phyloP scores from a whole-genome alignment of 2,888 invertebrate species.

The Habrosyne pyritoides region DNA sequence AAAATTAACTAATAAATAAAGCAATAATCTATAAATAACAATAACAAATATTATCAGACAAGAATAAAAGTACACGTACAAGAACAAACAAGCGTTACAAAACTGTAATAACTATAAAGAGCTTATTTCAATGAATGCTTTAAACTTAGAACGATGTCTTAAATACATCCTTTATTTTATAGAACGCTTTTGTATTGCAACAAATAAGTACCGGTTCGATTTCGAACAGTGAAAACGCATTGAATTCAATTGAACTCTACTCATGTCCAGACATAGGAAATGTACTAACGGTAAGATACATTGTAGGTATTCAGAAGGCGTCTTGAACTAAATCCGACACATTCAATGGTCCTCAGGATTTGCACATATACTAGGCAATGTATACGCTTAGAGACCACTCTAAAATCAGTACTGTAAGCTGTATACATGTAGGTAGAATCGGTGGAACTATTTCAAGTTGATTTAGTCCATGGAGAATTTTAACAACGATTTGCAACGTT shows the following conservation, averaged over 20 bases:
- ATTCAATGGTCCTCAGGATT: conserved; percentile 1
- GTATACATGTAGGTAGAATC: background rate
- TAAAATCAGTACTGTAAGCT: background rate
- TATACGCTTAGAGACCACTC: background rate
- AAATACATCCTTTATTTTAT: too few relatives aligned
- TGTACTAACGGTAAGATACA: conserved; percentile 17
- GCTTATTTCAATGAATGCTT: too few relatives aligned
- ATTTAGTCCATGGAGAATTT: background rate
- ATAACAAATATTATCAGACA: too few relatives aligned
- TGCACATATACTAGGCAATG: conserved; percentile 6
- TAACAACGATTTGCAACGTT: background rate
- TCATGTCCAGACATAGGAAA: conserved; percentile 14
- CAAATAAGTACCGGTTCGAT: background rate
- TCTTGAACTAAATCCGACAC: background rate
- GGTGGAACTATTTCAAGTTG: too few relatives aligned
- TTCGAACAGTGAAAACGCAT: conserved; percentile 33
- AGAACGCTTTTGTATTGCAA: background rate
- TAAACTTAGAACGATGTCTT: too few relatives aligned
- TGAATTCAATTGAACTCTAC: conserved; percentile 6
- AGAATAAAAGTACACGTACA: too few relatives aligned
- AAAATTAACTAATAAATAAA: too few relatives aligned
- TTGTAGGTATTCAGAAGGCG: conserved; percentile 1
- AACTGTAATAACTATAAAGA: too few relatives aligned
- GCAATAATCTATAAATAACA: too few relatives aligned
- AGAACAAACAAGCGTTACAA: too few relatives aligned